Evolutionary conservation across 2,113 vertebrate genomes (phyloP).

Genomic region (Montifringilla adamsi): DNA sequence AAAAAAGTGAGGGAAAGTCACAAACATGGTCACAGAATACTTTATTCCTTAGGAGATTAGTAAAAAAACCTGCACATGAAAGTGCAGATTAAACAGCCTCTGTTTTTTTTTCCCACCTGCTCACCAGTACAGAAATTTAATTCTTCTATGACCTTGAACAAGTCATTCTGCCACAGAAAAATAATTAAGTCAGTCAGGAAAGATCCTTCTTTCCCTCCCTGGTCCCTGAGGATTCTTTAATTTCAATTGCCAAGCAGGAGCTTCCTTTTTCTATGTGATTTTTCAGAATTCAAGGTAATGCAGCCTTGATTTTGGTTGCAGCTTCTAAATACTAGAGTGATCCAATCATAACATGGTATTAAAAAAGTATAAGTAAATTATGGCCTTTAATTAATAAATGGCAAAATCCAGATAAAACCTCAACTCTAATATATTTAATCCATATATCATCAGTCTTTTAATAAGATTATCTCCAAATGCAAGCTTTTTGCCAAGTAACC

Average conservation of each 20-base stretch:
- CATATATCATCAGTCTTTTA: neutral
- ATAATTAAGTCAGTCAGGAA: conserved; percentile 11
- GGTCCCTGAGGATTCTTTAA: neutral
- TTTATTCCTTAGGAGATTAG: neutral
- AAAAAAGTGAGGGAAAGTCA: neutral
- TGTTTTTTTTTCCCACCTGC: neutral
- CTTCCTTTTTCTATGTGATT: neutral
- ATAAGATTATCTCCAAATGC: neutral
- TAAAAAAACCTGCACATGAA: neutral
- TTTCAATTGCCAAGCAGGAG: neutral
- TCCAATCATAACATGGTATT: neutral
- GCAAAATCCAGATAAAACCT: neutral
- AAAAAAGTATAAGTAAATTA: neutral
- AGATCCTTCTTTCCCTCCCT: neutral
- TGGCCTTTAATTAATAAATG: neutral
- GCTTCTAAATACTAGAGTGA: neutral
- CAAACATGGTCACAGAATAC: neutral
- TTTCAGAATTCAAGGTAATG: neutral
- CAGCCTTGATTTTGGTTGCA: neutral
- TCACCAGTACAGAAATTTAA: neutral
- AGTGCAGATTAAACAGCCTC: neutral
- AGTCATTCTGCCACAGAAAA: neutral
- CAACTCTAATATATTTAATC: neutral
- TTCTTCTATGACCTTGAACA: neutral
- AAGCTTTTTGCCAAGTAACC: neutral